Evolutionary conservation across 2,888 invertebrate genomes (phyloP).

Genomic region (Anorthoa munda): DNA sequence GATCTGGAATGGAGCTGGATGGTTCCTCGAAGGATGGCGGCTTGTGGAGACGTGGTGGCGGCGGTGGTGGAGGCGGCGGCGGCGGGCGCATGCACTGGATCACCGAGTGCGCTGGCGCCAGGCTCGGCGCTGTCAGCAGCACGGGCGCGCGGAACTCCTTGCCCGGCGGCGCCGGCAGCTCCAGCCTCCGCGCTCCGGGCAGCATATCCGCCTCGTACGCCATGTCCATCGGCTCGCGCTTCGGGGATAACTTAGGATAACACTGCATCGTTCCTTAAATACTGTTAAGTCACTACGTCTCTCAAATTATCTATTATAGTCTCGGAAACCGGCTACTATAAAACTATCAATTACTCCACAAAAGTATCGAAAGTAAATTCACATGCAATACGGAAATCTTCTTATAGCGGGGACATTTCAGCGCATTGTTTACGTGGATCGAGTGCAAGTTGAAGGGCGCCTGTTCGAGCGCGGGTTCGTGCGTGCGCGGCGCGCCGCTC

Average conservation of each 20-base stretch:
- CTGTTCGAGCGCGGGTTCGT: constrained; percentile 79
- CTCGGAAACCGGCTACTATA: constrained; percentile 62
- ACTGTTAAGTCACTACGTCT: constrained; percentile 72
- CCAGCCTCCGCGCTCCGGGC: constrained; percentile 82
- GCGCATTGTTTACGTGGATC: constrained; percentile 77
- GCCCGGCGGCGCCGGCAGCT: constrained; percentile 88
- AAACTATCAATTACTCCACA: constrained; percentile 71
- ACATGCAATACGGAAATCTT: constrained; percentile 77
- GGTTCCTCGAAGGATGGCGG: constrained; percentile 94
- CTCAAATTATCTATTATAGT: constrained; percentile 63
- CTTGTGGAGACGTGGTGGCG: constrained; percentile 87
- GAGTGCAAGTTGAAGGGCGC: constrained; percentile 76
- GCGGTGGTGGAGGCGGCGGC: constrained; percentile 89
- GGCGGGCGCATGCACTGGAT: constrained; percentile 90
- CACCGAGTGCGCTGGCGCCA: constrained; percentile 84
- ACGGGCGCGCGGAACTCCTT: constrained; percentile 89
- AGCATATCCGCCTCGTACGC: constrained; percentile 84
- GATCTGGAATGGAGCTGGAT: constrained; percentile 96
- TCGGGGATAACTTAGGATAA: constrained; percentile 86
- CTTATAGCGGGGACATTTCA: constrained; percentile 76
- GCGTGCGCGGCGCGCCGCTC: constrained; percentile 87
- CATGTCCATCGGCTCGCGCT: constrained; percentile 84
- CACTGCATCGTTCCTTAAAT: constrained; percentile 86
- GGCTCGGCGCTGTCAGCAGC: constrained; percentile 81
- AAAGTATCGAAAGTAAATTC: constrained; percentile 68